Evolutionary conservation across 1,140 invertebrate genomes (phyloP).

Genomic region (Halictus rubicundus): DNA sequence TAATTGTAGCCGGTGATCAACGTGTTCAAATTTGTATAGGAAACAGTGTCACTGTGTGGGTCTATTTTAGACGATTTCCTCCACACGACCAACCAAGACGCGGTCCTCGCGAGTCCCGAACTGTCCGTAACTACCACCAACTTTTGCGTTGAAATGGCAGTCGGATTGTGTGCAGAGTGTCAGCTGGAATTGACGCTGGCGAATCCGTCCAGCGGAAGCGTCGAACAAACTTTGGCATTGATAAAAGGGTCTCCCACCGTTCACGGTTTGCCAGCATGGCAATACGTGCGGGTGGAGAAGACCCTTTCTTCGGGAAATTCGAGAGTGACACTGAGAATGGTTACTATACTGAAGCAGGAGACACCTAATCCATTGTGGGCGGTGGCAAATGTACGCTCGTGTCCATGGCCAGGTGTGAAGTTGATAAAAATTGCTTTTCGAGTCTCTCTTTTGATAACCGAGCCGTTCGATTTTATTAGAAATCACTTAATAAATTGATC

Average conservation of each 20-base stretch:
- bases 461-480: too few relatives aligned
- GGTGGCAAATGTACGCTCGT: slow-evolving; percentile 46
- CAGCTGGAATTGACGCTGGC: slow-evolving; percentile 27
- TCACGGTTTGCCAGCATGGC: slow-evolving; percentile 59
- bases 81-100: slow-evolving; percentile 6
- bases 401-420: slow-evolving; percentile 39
- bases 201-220: neutral
- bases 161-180: slow-evolving; percentile 58
- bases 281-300: slow-evolving; percentile 33
- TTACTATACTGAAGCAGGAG: neutral
- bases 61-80: slow-evolving; percentile 53
- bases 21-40: neutral
- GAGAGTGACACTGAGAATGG: neutral
- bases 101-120: slow-evolving; percentile 32
- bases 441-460: too few relatives aligned
- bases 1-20: too few relatives aligned
- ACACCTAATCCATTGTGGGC: slow-evolving; percentile 43
- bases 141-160: slow-evolving; percentile 54
- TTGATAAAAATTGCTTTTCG: too few relatives aligned
- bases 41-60: neutral
- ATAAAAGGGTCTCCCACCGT: neutral
- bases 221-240: neutral
- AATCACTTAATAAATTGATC: too few relatives aligned
- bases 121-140: neutral
- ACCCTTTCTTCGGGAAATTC: neutral